Percentiles rank a stretch among this genome's conserved stretches.
Conservation (phyloP, 1,140 invertebrate genomes). For the Apocrypta bakeri region DNA sequence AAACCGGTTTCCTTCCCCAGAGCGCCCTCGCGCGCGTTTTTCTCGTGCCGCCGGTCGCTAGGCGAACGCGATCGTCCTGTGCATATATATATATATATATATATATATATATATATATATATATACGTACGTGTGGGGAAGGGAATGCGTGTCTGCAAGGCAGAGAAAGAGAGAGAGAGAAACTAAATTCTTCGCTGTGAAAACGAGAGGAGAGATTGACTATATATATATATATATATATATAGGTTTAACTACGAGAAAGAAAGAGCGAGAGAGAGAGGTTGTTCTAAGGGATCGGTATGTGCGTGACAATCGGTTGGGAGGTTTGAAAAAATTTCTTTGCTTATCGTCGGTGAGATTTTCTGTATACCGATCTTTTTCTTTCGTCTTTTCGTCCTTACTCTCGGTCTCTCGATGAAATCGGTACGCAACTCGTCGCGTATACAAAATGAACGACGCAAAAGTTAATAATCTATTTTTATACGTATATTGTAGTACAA, state of each 20-base stretch:
- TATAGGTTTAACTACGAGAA: background rate
- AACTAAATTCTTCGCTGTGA: conserved; percentile 26
- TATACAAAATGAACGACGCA: too few species aligned
- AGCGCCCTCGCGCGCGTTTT: conserved; percentile 48
- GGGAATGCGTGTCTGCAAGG: conserved; percentile 14
- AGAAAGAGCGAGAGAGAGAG: background rate
- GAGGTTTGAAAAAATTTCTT: too few species aligned
- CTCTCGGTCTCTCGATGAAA: too few species aligned
- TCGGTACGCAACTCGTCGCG: too few species aligned
- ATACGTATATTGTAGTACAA: too few species aligned
- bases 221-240: conserved; percentile 34
- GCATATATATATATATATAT: background rate
- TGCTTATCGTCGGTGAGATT: too few species aligned
- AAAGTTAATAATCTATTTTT: too few species aligned
- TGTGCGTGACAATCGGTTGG: too few species aligned
- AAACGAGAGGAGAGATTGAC: conserved; percentile 3
- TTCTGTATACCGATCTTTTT: too few species aligned
- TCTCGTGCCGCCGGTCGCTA: conserved; percentile 35
- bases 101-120: too few species aligned
- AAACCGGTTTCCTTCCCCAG: conserved; percentile 50
- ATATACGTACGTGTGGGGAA: background rate
- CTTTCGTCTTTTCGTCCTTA: too few species aligned
- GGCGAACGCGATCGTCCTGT: conserved; percentile 43
- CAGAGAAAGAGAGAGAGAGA: background rate
- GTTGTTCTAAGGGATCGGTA: too few species aligned